These are phyloP conservation scores for Vidua macroura DNA, from an alignment of 2,113 vertebrate genomes.

Conservation along the genomic window DNA sequence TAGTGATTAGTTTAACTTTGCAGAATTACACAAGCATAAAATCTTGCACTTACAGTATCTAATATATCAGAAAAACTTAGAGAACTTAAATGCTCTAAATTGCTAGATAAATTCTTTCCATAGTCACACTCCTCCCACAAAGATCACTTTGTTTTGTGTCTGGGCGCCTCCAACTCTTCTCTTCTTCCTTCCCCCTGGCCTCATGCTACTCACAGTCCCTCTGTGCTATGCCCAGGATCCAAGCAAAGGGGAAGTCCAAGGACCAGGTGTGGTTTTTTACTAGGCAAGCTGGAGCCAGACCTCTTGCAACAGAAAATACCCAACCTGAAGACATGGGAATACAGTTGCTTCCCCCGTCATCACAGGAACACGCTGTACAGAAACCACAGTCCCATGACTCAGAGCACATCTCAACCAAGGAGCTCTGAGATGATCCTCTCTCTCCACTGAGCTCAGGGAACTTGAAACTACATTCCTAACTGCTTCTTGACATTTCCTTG, in stretches of 20 bases:
- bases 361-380: conserved; percentile 24
- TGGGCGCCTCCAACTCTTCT: not conserved
- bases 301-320: conserved; percentile 6
- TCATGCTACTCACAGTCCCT: not conserved
- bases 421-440: not conserved
- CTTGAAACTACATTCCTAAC: conserved; percentile 42
- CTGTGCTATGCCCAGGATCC: not conserved
- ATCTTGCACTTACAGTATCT: not conserved
- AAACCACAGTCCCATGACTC: conserved; percentile 37
- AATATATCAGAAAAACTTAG: not conserved
- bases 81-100: not conserved
- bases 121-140: not conserved
- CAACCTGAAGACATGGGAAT: not conserved
- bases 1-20: not conserved
- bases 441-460: not conserved
- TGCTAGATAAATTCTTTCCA: not conserved
- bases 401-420: not conserved
- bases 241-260: not conserved
- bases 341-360: not conserved
- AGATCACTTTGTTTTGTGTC: not conserved
- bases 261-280: not conserved
- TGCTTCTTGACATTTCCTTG: conserved; percentile 15
- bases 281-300: not conserved
- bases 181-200: not conserved
- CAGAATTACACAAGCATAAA: not conserved